Evolutionary conservation across 1,140 invertebrate genomes (phyloP), one percentile per base, ranked within the genome.

Genomic region (Drosophila rhopaloa): DNA sequence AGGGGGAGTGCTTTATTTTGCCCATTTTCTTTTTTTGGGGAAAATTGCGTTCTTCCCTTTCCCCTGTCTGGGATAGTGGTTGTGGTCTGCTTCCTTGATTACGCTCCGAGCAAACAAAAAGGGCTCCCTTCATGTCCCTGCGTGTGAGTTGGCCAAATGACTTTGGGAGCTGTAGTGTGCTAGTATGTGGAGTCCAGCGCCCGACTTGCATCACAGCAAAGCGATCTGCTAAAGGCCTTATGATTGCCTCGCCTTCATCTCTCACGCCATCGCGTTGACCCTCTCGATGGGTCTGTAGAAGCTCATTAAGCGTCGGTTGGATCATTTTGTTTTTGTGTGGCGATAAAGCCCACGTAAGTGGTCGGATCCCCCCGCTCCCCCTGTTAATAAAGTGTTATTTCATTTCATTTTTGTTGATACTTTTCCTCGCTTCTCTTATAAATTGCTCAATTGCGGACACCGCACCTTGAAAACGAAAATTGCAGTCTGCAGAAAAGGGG

Each of bases 381-480:
- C 47, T 19, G 67, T 78, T 88, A 88, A 88, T 88, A 60, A 88
- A 89, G 84, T 83, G 84, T 77, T 89, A 76, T 89, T 89, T 89
- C 76, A 86, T 76, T 76, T 76, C 46, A 47, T 61, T 77, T 77
- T 38, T 54, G 46, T 57, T 37, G 58, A 40, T 50, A 60, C 61
- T 37, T 38, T 38, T 9, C 56, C 54, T 65, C 56, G 35, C 24
- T 61, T 59, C 58, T 51, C 51, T 54, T 79, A 82, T 82, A 76
- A 83, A 86, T 88, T 86, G 82, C 82, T 86, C 80, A 86, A 88
- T 85, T 50, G 81, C 81, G 85, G 73, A 76, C 68, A 68, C 82
- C 82, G 83, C 84, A 86, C 83, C 83, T 86, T 50, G 43, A 70
- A 67, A 61, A 37, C 37, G 19, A 76, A 63, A 86, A 59, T 44